These are phyloP conservation scores for Eupithecia subumbrata DNA, from an alignment of 2,888 invertebrate species.

Conservation along the genomic window DNA sequence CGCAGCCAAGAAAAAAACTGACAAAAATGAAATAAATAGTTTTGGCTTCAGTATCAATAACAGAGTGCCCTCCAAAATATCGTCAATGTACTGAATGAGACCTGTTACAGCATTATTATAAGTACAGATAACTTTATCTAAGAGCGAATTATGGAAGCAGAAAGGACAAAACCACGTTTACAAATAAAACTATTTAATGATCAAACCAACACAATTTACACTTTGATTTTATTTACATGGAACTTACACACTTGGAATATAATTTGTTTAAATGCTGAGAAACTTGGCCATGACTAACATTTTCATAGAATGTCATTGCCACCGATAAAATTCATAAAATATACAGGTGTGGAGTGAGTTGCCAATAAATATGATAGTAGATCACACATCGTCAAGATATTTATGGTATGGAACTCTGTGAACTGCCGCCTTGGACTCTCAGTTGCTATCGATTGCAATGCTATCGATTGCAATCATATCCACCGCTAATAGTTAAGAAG, in stretches of 20 bases:
- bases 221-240: slow-evolving; percentile 24
- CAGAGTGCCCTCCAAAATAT: too few relatives aligned
- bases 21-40: too few relatives aligned
- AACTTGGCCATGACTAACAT: background rate
- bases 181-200: slow-evolving; percentile 5
- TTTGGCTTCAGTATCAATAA: too few relatives aligned
- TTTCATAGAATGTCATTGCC: slow-evolving; percentile 5
- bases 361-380: background rate
- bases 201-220: slow-evolving; percentile 9
- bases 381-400: background rate
- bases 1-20: too few relatives aligned
- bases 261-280: slow-evolving; percentile 6
- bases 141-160: too few relatives aligned
- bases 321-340: background rate
- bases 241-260: background rate
- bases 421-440: background rate
- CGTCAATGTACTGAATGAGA: too few relatives aligned
- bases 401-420: background rate
- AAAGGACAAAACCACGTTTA: too few relatives aligned
- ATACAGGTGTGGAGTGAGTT: background rate
- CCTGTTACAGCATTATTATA: too few relatives aligned
- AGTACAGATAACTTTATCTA: too few relatives aligned
- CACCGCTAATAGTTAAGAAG: background rate
- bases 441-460: background rate
- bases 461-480: too few relatives aligned